A percentile compares a stretch with the other conserved stretches of the same genome.
Conservation (phyloP, 2,113 vertebrate species). For the Siniperca chuatsi region DNA sequence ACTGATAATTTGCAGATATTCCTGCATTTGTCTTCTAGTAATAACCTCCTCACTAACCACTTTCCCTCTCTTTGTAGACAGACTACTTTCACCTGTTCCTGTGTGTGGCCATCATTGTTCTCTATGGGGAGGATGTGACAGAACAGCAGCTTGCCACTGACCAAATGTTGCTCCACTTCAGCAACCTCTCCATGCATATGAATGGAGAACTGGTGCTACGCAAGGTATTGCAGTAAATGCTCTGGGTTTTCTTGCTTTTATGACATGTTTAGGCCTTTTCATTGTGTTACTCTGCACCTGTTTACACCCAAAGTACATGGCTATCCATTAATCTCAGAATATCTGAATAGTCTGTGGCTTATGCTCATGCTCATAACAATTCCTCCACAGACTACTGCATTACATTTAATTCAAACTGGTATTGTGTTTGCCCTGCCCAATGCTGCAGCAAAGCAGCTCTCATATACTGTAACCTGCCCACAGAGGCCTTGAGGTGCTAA, state of each 20-base stretch:
- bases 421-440: neutral
- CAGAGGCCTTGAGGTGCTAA: conserved; percentile 53
- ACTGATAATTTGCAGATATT: neutral
- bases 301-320: neutral
- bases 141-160: conserved; percentile 95
- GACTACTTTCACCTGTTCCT: conserved; percentile 99
- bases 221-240: conserved; percentile 85
- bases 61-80: conserved; percentile 82
- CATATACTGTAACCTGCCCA: conserved; percentile 25
- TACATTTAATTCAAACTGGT: conserved; percentile 6
- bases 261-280: neutral
- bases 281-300: neutral
- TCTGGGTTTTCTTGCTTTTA: neutral
- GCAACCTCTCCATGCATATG: conserved; percentile 99
- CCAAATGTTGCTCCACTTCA: conserved; percentile 98
- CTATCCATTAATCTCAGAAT: neutral
- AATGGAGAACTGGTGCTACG: conserved; percentile 96
- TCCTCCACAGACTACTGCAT: neutral
- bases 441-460: conserved; percentile 40
- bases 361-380: neutral
- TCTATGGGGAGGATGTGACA: conserved; percentile 95
- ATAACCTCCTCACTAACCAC: neutral
- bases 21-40: neutral
- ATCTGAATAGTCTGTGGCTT: conserved; percentile 6
- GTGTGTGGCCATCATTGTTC: conserved; percentile 95